phyloP scores from a whole-genome alignment of 1,140 invertebrate species.

The Wasmannia auropunctata region DNA sequence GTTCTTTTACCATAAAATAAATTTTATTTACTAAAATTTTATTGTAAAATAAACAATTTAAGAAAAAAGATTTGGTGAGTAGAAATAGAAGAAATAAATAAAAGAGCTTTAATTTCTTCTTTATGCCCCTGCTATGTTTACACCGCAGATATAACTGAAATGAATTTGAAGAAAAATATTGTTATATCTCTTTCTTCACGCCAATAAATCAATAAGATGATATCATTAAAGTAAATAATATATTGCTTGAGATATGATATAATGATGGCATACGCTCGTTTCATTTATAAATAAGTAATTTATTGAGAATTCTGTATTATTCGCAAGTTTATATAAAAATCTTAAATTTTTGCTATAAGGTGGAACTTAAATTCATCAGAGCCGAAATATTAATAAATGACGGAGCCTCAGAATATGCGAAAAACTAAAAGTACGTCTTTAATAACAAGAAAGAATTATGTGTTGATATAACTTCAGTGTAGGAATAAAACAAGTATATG shows the following conservation, averaged over 20 bases:
- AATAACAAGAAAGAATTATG: slow-evolving; percentile 65
- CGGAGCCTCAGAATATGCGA: slow-evolving; percentile 4
- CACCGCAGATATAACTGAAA: slow-evolving; percentile 56
- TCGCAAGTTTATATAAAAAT: neutral
- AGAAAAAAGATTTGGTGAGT: neutral
- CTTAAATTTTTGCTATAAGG: neutral
- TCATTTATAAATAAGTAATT: neutral
- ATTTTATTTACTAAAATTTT: neutral
- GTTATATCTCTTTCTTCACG: slow-evolving; percentile 62
- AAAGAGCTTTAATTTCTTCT: slow-evolving; percentile 26
- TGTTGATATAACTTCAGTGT: slow-evolving; percentile 73
- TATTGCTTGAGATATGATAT: slow-evolving; percentile 77
- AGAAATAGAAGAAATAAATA: slow-evolving; percentile 21
- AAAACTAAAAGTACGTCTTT: slow-evolving; percentile 40
- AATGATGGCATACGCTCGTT: slow-evolving; percentile 65
- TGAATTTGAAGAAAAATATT: slow-evolving; percentile 60
- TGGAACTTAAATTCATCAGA: neutral
- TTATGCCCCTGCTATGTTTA: slow-evolving; percentile 72
- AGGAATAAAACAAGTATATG: slow-evolving; percentile 72
- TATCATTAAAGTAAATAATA: slow-evolving; percentile 78
- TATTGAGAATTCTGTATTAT: neutral
- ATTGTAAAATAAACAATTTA: neutral
- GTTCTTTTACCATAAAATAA: neutral
- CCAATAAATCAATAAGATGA: slow-evolving; percentile 67
- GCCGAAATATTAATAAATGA: neutral